Evolutionary conservation across 2,797 vertebrate genomes (phyloP).

Genomic region (Erethizon dorsatum): DNA sequence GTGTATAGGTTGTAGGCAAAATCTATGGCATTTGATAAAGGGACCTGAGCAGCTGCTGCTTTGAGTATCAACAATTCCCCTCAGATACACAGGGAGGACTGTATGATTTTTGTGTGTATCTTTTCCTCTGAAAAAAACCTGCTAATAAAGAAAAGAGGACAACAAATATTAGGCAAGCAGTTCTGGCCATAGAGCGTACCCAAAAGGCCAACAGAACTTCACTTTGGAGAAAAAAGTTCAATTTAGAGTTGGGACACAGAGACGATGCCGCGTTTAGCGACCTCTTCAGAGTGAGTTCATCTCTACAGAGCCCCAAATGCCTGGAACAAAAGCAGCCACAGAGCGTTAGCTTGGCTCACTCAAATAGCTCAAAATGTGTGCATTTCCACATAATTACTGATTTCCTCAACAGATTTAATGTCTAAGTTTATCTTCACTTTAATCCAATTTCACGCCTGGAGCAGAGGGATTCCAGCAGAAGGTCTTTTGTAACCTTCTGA

Average conservation of each 20-base stretch:
- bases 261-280: background rate
- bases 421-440: constrained; percentile 88
- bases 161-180: background rate
- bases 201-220: constrained; percentile 65
- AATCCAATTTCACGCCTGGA: constrained; percentile 91
- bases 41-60: too few species aligned
- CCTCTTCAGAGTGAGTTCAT: constrained; percentile 14
- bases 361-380: constrained; percentile 84
- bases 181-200: background rate
- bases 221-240: constrained; percentile 64
- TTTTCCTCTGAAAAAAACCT: background rate
- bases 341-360: constrained; percentile 66
- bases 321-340: constrained; percentile 61
- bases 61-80: background rate
- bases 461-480: constrained; percentile 87
- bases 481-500: constrained; percentile 89
- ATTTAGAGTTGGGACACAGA: background rate
- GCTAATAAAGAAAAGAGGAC: background rate
- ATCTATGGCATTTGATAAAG: background rate
- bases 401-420: constrained; percentile 87
- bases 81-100: background rate
- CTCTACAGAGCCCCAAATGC: constrained; percentile 21
- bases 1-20: background rate
- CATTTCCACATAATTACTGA: constrained; percentile 88
- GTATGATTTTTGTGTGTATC: background rate